These are phyloP conservation scores for Cheilosia pagana DNA, from an alignment of 2,888 invertebrate genomes.

Conservation along the genomic window DNA sequence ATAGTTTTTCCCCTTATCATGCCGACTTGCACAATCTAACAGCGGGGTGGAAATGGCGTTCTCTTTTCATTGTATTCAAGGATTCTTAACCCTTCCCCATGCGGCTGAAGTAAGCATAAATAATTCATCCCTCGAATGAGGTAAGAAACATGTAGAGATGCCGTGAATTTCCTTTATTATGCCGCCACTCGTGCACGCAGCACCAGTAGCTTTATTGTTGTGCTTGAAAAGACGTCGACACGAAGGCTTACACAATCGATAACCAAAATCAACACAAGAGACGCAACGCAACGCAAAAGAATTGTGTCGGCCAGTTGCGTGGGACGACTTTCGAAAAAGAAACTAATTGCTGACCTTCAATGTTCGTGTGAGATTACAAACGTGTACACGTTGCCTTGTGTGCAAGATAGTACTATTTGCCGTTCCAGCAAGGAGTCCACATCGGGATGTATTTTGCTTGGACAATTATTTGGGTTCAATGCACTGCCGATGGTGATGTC, in stretches of 20 bases:
- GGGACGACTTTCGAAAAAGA: constrained; percentile 28
- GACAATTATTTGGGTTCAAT: not conserved
- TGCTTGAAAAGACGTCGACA: not conserved
- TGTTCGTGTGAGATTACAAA: not conserved
- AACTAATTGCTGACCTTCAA: constrained; percentile 61
- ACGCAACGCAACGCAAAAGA: constrained; percentile 35
- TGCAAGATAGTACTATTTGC: not conserved
- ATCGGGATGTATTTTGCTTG: not conserved
- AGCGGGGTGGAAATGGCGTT: constrained; percentile 31
- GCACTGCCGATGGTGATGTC: constrained; percentile 51
- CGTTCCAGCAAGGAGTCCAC: constrained; percentile 16
- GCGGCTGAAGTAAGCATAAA: constrained; percentile 47
- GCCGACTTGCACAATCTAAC: constrained; percentile 49
- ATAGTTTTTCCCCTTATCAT: constrained; percentile 40
- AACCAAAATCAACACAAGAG: constrained; percentile 14
- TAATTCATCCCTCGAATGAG: constrained; percentile 41
- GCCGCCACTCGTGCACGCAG: not conserved
- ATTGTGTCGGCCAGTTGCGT: constrained; percentile 20
- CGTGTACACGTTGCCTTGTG: not conserved
- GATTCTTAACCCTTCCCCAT: constrained; percentile 8
- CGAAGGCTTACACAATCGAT: constrained; percentile 38
- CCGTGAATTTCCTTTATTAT: constrained; percentile 20
- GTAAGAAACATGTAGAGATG: constrained; percentile 14
- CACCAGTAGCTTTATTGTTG: not conserved
- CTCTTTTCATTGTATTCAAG: constrained; percentile 39